Conservation (phyloP, 2,888 invertebrate genomes). For the Lucinisca nassula region DNA sequence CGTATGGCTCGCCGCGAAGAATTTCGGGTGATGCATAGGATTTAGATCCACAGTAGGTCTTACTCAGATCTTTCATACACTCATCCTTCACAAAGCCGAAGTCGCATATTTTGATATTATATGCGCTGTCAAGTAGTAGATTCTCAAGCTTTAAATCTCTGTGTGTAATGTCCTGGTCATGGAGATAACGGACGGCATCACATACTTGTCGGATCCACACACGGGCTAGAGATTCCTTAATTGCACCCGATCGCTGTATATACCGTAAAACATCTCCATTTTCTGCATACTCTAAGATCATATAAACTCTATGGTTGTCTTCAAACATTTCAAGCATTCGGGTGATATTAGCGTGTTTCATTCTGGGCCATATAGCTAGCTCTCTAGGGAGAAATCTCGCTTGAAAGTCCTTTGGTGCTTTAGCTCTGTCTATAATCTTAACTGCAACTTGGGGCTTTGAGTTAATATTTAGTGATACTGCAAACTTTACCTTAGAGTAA, state of each 20-base stretch:
- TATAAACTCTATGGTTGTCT: conserved; percentile 89
- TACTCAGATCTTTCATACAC: conserved; percentile 83
- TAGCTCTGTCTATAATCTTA: conserved; percentile 94
- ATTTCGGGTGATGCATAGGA: conserved; percentile 89
- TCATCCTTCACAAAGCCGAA: conserved; percentile 88
- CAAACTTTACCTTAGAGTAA: conserved; percentile 92
- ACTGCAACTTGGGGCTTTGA: conserved; percentile 77
- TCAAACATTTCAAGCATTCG: conserved; percentile 94
- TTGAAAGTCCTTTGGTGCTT: conserved; percentile 93
- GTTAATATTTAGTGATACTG: conserved; percentile 87
- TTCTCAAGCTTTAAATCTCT: conserved; percentile 89
- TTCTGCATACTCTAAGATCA: conserved; percentile 88
- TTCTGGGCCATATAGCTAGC: conserved; percentile 92
- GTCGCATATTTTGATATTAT: conserved; percentile 88
- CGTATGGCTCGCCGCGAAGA: conserved; percentile 89
- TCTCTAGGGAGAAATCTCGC: conserved; percentile 95
- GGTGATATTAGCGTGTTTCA: conserved; percentile 94
- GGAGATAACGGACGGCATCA: conserved; percentile 88
- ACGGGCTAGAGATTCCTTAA: conserved; percentile 85
- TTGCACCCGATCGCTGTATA: conserved; percentile 88
- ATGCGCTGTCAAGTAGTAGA: conserved; percentile 88
- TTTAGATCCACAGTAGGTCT: conserved; percentile 89
- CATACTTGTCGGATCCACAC: conserved; percentile 87
- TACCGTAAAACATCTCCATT: conserved; percentile 88
- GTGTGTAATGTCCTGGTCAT: conserved; percentile 88